These are phyloP conservation scores for Alviniconcha marisindica DNA, from an alignment of 1,140 invertebrate genomes.

Conservation along the genomic window DNA sequence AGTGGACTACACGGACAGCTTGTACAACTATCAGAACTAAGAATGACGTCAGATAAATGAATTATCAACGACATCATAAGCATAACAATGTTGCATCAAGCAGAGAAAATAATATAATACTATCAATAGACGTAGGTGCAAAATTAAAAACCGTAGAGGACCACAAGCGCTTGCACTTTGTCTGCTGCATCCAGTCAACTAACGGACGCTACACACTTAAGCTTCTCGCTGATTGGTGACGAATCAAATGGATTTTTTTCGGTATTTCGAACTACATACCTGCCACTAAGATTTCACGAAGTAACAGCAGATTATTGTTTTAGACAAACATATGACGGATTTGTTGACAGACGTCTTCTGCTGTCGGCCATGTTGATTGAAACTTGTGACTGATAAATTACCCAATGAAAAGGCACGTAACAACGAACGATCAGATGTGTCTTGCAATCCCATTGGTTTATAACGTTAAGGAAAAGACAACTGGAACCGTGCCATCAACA, in stretches of 20 bases:
- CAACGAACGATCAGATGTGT: background rate
- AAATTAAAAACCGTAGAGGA: background rate
- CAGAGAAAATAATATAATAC: background rate
- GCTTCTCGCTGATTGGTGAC: background rate
- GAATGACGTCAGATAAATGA: too few species aligned
- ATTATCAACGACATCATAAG: too few species aligned
- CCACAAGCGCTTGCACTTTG: background rate
- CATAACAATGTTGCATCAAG: too few species aligned
- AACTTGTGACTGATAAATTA: conserved; percentile 20
- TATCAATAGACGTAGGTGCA: background rate
- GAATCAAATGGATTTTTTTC: background rate
- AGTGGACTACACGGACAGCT: too few species aligned
- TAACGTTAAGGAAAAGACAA: background rate
- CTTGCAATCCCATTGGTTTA: conserved; percentile 20
- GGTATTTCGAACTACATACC: background rate
- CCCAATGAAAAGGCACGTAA: conserved; percentile 14
- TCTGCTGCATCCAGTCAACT: too few species aligned
- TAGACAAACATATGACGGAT: conserved; percentile 31
- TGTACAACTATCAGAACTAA: too few species aligned
- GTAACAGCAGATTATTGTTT: background rate
- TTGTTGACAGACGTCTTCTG: conserved; percentile 35
- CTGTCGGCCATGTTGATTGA: conserved; percentile 35
- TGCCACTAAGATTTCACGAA: background rate
- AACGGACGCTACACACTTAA: background rate
- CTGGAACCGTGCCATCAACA: background rate